Evolutionary conservation across 2,888 invertebrate genomes (phyloP).

Genomic region (Mechanitis messenoides): DNA sequence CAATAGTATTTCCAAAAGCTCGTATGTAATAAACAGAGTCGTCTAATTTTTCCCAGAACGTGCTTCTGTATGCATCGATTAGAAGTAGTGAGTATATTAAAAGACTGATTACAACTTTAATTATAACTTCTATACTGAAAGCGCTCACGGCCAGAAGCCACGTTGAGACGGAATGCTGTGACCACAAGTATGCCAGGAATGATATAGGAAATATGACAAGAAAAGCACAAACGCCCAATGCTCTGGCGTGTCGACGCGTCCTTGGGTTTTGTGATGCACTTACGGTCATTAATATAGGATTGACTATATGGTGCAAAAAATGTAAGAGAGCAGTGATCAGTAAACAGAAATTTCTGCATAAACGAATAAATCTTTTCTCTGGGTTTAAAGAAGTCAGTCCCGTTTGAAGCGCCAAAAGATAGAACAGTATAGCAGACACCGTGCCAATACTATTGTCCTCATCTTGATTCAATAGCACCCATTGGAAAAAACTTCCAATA

Average conservation of each 20-base stretch:
- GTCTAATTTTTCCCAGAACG: conserved; percentile 94
- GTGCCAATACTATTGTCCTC: conserved; percentile 95
- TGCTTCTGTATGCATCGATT: conserved; percentile 89
- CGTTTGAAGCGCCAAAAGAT: conserved; percentile 92
- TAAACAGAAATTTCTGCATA: conserved; percentile 94
- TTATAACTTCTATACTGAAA: conserved; percentile 94
- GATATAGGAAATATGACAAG: conserved; percentile 87
- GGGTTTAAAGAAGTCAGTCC: conserved; percentile 92
- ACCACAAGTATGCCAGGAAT: conserved; percentile 87
- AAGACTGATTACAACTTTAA: conserved; percentile 91
- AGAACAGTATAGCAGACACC: conserved; percentile 95
- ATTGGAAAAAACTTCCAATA: conserved; percentile 92
- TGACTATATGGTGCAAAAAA: conserved; percentile 93
- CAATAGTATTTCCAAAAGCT: conserved; percentile 94
- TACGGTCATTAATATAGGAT: conserved; percentile 93
- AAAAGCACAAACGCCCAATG: conserved; percentile 88
- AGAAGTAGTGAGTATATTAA: conserved; percentile 92
- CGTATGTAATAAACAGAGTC: conserved; percentile 96
- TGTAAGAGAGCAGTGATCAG: conserved; percentile 93
- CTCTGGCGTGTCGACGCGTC: conserved; percentile 86
- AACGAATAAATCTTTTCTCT: conserved; percentile 88
- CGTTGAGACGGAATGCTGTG: conserved; percentile 88
- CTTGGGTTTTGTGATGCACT: conserved; percentile 89
- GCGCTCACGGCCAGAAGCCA: conserved; percentile 95
- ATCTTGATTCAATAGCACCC: conserved; percentile 90